These are phyloP conservation scores for Meteorus sp. DNA, from an alignment of 1,140 invertebrate species.

Conservation along the genomic window DNA sequence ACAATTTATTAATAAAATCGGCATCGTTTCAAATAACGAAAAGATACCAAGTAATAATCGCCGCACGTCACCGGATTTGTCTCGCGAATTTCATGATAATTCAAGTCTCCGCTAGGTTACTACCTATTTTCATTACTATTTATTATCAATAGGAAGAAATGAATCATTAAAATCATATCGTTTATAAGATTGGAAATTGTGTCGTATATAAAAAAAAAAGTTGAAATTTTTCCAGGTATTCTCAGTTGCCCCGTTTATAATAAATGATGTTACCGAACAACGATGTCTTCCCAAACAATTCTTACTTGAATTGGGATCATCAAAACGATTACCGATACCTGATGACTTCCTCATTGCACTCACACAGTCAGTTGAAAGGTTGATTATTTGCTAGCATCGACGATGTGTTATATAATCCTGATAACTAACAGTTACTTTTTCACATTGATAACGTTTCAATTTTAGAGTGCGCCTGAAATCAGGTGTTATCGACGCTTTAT, in stretches of 20 bases:
- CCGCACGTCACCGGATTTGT: conserved; percentile 45
- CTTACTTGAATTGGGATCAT: conserved; percentile 23
- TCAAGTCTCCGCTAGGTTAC: no score
- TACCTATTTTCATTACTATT: background rate
- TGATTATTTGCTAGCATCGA: conserved; percentile 63
- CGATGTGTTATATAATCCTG: conserved; percentile 74
- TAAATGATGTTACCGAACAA: background rate
- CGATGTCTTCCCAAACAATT: background rate
- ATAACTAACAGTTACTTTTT: conserved; percentile 82
- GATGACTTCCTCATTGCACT: conserved; percentile 36
- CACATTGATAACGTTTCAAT: conserved; percentile 92
- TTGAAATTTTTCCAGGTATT: no score
- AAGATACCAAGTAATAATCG: conserved; percentile 42
- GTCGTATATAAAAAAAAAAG: no score
- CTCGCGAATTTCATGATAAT: conserved; percentile 31
- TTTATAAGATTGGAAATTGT: no score
- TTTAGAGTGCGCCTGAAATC: conserved; percentile 86
- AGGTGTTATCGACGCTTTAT: conserved; percentile 86
- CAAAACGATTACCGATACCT: conserved; percentile 39
- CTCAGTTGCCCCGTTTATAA: no score
- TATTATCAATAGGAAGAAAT: no score
- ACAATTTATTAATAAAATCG: conserved; percentile 39
- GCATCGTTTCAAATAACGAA: conserved; percentile 52
- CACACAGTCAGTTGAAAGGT: conserved; percentile 42
- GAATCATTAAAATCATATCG: no score